Percentiles rank a stretch among this genome's conserved stretches.
phyloP scores from a whole-genome alignment of 92 coral and sea anemone genomes.

The Ricordea florida region DNA sequence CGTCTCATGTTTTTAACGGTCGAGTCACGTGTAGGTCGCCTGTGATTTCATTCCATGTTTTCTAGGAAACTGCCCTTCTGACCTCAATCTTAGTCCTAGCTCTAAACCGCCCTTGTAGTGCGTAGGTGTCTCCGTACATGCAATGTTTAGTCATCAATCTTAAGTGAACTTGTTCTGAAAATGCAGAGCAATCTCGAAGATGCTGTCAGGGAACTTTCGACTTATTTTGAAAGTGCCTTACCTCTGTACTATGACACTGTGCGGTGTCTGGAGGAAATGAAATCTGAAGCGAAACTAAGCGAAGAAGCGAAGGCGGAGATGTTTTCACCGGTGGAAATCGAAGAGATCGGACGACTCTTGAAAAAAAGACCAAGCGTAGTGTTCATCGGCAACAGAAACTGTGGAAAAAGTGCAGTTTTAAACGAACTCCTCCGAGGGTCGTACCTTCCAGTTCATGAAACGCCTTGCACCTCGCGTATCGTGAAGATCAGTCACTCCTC shows the following conservation, averaged over 20 bases:
- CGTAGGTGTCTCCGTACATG: no score
- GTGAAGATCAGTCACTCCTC: constrained; percentile 38
- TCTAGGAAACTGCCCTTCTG: no score
- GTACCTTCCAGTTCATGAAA: constrained; percentile 51
- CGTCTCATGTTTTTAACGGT: no score
- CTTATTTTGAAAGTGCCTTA: constrained; percentile 20
- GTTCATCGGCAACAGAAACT: constrained; percentile 64
- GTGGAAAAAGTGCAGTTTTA: constrained; percentile 63
- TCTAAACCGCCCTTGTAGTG: no score
- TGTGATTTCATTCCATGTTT: no score
- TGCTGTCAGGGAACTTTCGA: constrained; percentile 33
- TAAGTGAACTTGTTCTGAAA: no score
- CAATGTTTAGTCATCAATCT: no score
- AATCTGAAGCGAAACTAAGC: constrained; percentile 8
- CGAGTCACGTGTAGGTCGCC: no score
- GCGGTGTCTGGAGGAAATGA: constrained; percentile 42
- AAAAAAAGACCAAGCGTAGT: constrained; percentile 38
- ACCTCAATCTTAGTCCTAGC: no score
- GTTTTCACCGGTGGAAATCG: constrained; percentile 20
- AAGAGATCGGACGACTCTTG: constrained; percentile 16
- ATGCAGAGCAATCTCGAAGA: no score
- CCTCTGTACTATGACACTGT: constrained; percentile 35
- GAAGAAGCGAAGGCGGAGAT: constrained; percentile 6
- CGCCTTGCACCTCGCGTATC: constrained; percentile 62
- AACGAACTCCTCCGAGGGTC: constrained; percentile 40